Evolutionary conservation across 2,113 vertebrate genomes (phyloP).

Genomic region (Nymphicus hollandicus): DNA sequence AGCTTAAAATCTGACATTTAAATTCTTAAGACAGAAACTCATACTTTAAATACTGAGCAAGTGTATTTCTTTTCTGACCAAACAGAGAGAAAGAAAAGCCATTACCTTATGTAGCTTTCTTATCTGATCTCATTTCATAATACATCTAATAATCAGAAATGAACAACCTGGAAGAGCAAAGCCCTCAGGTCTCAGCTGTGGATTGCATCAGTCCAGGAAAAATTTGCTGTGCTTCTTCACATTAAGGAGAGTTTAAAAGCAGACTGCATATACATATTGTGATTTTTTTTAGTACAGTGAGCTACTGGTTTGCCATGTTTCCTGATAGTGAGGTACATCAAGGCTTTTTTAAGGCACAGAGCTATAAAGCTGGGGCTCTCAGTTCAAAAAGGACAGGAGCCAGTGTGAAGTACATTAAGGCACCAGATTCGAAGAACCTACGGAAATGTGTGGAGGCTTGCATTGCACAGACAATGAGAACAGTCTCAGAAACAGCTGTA

Average conservation of each 20-base stretch:
- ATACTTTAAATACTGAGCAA: background rate
- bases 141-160: background rate
- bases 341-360: background rate
- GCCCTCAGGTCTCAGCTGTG: background rate
- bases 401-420: background rate
- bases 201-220: background rate
- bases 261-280: background rate
- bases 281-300: background rate
- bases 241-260: background rate
- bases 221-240: background rate
- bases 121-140: background rate
- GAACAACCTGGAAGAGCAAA: background rate
- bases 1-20: background rate
- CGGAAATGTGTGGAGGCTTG: background rate
- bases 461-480: background rate
- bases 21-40: background rate
- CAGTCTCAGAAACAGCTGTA: background rate
- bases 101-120: background rate
- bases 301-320: background rate
- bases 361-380: accelerated
- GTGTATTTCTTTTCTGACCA: background rate
- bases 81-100: background rate
- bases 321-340: background rate
- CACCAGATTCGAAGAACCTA: background rate
- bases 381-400: background rate